A percentile compares a stretch with the other conserved stretches of the same genome.
Evolutionary conservation across 1,140 invertebrate species (phyloP).

Genomic region (Anagrus nilaparvatae): DNA sequence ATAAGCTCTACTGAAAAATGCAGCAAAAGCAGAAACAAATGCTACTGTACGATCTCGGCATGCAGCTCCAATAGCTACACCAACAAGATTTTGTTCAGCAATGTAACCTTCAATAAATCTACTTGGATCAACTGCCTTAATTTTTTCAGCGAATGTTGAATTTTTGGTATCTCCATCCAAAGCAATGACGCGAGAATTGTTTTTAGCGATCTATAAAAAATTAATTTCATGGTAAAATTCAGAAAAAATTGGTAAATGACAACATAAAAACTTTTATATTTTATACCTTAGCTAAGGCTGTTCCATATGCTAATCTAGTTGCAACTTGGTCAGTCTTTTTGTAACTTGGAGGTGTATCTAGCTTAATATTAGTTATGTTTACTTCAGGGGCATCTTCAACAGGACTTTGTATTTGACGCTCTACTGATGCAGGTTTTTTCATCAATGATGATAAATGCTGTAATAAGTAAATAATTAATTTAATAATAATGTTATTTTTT

Average conservation of each 20-base stretch:
- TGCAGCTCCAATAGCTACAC: constrained; percentile 87
- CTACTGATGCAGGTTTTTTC: constrained; percentile 49
- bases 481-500: neutral
- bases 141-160: constrained; percentile 91
- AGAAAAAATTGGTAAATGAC: too few species aligned
- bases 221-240: neutral
- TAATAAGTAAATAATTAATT: constrained; percentile 21
- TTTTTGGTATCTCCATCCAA: constrained; percentile 97
- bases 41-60: constrained; percentile 81
- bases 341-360: constrained; percentile 81
- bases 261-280: too few species aligned
- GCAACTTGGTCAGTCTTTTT: constrained; percentile 73
- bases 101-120: constrained; percentile 97
- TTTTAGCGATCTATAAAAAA: constrained; percentile 53
- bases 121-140: constrained; percentile 61
- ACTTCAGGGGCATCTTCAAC: constrained; percentile 61
- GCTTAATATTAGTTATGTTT: constrained; percentile 62
- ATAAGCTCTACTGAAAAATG: constrained; percentile 92
- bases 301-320: constrained; percentile 91
- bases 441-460: constrained; percentile 56
- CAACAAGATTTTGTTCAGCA: constrained; percentile 96
- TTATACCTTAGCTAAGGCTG: constrained; percentile 71
- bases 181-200: constrained; percentile 77
- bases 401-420: constrained; percentile 53
- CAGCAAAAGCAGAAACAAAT: constrained; percentile 95